Base-by-base conservation (phyloP, 2,113 vertebrate species). In the Sitta europaea region DNA sequence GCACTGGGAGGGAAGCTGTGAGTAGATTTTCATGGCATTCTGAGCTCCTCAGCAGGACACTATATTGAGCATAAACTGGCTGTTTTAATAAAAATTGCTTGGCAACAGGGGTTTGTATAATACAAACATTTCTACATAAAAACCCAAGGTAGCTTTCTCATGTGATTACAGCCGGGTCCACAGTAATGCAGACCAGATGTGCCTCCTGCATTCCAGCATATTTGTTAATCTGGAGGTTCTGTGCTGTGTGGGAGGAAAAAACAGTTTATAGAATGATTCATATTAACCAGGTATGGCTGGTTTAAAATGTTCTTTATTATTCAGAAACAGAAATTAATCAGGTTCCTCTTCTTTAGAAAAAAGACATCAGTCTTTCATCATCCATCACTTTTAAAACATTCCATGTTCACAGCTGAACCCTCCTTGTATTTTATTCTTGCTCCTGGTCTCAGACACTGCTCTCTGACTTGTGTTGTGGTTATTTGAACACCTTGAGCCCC, bases 121-220 rank as follows among this genome's bases (percentile, higher is more conserved):
- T 90, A 94, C 88, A 97, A 97, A 97, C 96, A 97, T 94, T 96
- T 97, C 96, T 95, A 91, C 90, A 95, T 90, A 95, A 97, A 97
- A 96, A 97, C 88, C 97, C 92, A 97, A 97, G 96, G 95, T 97
- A 97, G 97, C 88, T 88, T 94, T 91, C 93, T 95, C 85, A 86
- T 93, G 96, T 86, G 96, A 96, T 92, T 94, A 87, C 93, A 95
- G 92, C 93, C 70, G 42, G 92, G 94, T 17, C 80, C 48, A 51
- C 87, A 82, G 89, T 98, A 97, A 98, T 91, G 91, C 86, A 95
- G 93, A 97, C 96, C 97, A 98, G 97, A 98, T 98, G 97, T 97
- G 96, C 83, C 36, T 76, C n/a, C 81, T 77, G 82, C 97, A 98
- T 98, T 98, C 97, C 97, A 98, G 94, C 72, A 23, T 75, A 90